Base-by-base conservation (phyloP, 2,113 vertebrate genomes). In the Etia nguti region DNA sequence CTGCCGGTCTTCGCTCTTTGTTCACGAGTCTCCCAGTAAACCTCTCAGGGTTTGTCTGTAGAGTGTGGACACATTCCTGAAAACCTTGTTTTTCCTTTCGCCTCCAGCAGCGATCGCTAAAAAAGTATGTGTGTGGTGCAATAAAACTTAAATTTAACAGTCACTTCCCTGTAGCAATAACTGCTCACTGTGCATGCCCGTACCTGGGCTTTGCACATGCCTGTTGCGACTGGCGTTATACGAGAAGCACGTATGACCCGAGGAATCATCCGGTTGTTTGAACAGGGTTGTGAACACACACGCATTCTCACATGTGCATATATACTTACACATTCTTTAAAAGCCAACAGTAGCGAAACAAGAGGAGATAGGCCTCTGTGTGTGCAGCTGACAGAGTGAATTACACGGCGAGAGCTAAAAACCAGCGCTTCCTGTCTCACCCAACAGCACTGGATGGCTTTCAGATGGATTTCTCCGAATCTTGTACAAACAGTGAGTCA, bases 401-500 rank as follows among this genome's bases (percentile, higher is more conserved):
- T 95, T 95, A 95, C 93, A 94, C 79, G 48, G n/a, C n/a, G 85
- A 79, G 92, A 89, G 89, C 88, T 90, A 92, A 95, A 95, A 92
- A 68, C 20, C 90, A 91, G 90, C 20, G 85, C 90, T 94, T 92
- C 92, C 91, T 79, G 92, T 92, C 93, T 92, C 87, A 11, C 84
- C 88, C 92, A 91, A 90, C 82, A 88, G 89, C 81, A 3, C 83
- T 84, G 80, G 90, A 93, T 89, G 91, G 91, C 90, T 95, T 95
- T 95, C 92, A 93, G 94, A 94, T 94, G 92, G 93, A 93, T 95
- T 93, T 88, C 22, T 10, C 48, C 2, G 84, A 92, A 92, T 92
- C 93, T 83, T 91, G 92, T 88, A 90, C 90, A 93, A 95, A 95
- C 93, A 91, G 54, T 6, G 90, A 93, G 93, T 96, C 94, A 91